Base-by-base conservation (phyloP, 2,113 vertebrate species). In the Tricholaema leucomelas region DNA sequence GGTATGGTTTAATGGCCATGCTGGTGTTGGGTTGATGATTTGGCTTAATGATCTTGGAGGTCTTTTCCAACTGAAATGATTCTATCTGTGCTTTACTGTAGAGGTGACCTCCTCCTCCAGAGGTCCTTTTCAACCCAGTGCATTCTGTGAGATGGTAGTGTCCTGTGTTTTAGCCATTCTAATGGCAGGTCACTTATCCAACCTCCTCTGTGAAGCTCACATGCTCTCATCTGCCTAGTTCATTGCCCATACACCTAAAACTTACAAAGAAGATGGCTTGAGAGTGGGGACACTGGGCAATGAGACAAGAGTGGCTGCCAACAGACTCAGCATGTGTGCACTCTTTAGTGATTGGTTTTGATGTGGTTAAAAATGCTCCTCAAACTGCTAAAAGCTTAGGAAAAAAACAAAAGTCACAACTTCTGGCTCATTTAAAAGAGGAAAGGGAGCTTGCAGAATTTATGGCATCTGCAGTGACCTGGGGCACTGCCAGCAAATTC, bases 381-480 rank as follows among this genome's bases (percentile, higher is more conserved):
- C n/a, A 21, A 86, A 64, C 48, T 46, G 40, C 36, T 63, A 4
- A 79, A 91, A 91, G 28, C 75, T 55, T 30, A 31, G 11, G 58
- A 12, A 4, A 33, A 74, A 25, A 36, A 15, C 42, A 40, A 40
- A 40, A 31, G n/a, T n/a, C 7, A 35, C 56, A 64, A 35, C 44
- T 71, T 55, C 7, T 50, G 10, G 21, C 35, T 81, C 2, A 1
- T 24, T 66, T 59, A 30, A 73, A 91, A 84, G 30, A 44, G 56
- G 56, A 17, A 81, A 46, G 31, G 24, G 61, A 92, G 8, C 19
- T 56, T 83, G 27, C 25, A 50, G 83, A 30, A 92, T 94, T 95
- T 84, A 91, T 35, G 33, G 55, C 36, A 86, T 76, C 93, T 88
- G 90, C 93, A 92, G 70, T n/a, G 84, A 66, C 48, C 8, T 1